These are phyloP conservation scores for Brachirus orientalis DNA, from an alignment of 2,113 vertebrate genomes.

Conservation along the genomic window DNA sequence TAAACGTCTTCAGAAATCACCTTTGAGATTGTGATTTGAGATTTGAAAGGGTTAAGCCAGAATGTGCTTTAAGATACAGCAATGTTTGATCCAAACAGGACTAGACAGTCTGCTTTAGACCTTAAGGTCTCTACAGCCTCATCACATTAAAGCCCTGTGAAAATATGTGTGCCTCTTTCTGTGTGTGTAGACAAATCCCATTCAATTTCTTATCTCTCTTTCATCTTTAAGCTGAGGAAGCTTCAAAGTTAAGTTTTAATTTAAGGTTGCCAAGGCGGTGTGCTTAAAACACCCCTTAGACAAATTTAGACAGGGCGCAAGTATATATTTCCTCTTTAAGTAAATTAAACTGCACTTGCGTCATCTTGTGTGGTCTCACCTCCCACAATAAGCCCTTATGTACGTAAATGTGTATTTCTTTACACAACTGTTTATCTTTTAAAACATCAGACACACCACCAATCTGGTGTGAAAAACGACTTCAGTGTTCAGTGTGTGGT, in stretches of 20 bases:
- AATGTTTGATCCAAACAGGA: slow-evolving; percentile 67
- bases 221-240: slow-evolving; percentile 68
- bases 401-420: slow-evolving; percentile 44
- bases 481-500: slow-evolving; percentile 1
- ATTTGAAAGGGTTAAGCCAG: slow-evolving; percentile 52
- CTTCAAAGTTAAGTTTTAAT: slow-evolving; percentile 35
- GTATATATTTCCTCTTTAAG: slow-evolving; percentile 20
- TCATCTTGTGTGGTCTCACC: slow-evolving; percentile 62
- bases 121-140: slow-evolving; percentile 46
- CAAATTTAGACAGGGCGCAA: slow-evolving; percentile 28
- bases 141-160: slow-evolving; percentile 64
- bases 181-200: slow-evolving; percentile 34
- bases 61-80: slow-evolving; percentile 59
- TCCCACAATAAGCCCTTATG: slow-evolving; percentile 16
- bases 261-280: slow-evolving; percentile 11
- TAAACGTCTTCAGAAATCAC: slow-evolving; percentile 10
- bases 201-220: slow-evolving; percentile 50
- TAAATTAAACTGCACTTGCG: slow-evolving; percentile 42
- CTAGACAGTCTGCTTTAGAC: slow-evolving; percentile 63
- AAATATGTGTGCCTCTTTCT: slow-evolving; percentile 31
- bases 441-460: slow-evolving; percentile 29
- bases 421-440: slow-evolving; percentile 51
- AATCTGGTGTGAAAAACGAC: slow-evolving; percentile 18
- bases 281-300: slow-evolving; percentile 22
- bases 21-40: slow-evolving; percentile 47